Conservation (phyloP, 2,113 vertebrate species). For the Aythya baeri region DNA sequence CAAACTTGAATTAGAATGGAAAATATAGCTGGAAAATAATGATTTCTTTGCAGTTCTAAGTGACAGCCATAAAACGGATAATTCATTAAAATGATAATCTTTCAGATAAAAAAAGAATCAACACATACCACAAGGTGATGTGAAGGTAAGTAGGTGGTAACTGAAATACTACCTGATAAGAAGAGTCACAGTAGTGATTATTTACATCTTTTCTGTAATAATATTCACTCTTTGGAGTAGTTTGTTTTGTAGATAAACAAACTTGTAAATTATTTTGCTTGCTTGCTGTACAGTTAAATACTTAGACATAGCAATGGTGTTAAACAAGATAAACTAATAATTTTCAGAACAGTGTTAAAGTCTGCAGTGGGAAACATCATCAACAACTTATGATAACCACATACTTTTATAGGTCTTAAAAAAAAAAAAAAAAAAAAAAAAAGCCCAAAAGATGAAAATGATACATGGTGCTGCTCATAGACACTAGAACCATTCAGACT, state of each 20-base stretch:
- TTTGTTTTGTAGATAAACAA: neutral
- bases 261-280: neutral
- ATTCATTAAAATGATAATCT: neutral
- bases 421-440: neutral
- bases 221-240: neutral
- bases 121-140: fast-evolving
- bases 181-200: neutral
- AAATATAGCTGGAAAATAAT: neutral
- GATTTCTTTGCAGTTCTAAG: neutral
- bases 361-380: neutral
- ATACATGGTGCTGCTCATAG: fast-evolving
- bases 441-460: neutral
- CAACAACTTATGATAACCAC: neutral
- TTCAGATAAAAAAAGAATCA: neutral
- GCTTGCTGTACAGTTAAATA: neutral
- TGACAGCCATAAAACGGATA: neutral
- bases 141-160: neutral
- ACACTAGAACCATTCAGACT: neutral
- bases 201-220: neutral
- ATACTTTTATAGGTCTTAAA: neutral
- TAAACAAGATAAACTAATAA: neutral
- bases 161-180: neutral
- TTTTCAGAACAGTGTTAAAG: neutral
- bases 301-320: too few relatives aligned
- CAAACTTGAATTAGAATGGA: neutral